Base-by-base conservation (phyloP, 2,888 invertebrate species). In the Sinopyrophorus schimmeli region DNA sequence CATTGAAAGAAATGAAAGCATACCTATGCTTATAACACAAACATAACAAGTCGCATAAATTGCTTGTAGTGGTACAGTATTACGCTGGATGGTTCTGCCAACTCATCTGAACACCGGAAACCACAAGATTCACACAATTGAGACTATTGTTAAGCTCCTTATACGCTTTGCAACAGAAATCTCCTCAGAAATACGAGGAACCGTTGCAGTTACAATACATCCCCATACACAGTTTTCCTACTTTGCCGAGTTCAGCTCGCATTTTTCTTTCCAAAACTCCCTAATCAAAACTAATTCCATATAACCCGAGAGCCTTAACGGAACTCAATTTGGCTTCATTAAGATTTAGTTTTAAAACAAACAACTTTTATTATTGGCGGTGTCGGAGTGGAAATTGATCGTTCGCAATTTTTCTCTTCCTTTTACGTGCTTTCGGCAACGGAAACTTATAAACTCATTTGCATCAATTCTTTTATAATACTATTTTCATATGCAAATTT, bases 61-160 rank as follows among this genome's bases (percentile, higher is more conserved):
- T 41, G 2, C 17, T 10, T 15, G 11, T 47, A 43, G 30, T 32
- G 16, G 31, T 4, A 17, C 9, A 23, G 32, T 44, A 44, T 28
- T 53, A 56, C 54, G 57, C 53, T 56, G 47, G 55, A 37, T 46
- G 32, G 31, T 14, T 44, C 41, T 41, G 24, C 20, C 31, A 24
- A 42, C 24, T 44, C 49, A 52, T 49, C 44, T 37, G 32, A 39
- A 40, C 26, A 41, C 44, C 23, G 42, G 63, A 62, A 67, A 62
- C 67, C 67, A 51, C 67, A 62, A 59, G 62, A 65, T 63, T 60
- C 64, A 63, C 67, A 66, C 65, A 67, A 66, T 65, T 58, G 62
- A 52, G 59, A 61, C 58, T 57, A 63, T 64, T 62, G 64, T 65
- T 65, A 64, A 66, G 65, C 66, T 64, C 58, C 66, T 67, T 67